phyloP scores from a whole-genome alignment of 2,113 vertebrate genomes.

The Gobio gobio region DNA sequence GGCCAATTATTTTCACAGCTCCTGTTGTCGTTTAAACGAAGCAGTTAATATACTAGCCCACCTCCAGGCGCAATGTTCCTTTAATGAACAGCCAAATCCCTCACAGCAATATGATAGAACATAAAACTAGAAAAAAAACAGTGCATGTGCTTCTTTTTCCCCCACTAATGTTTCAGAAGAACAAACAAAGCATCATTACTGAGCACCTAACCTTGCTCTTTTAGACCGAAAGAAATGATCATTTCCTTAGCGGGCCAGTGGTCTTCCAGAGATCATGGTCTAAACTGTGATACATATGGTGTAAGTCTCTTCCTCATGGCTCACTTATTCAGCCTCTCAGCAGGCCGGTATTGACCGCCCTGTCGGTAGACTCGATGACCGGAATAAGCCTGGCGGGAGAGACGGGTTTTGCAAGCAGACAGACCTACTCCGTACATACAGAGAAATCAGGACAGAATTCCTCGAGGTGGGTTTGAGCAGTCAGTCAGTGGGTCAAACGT shows the following conservation, averaged over 20 bases:
- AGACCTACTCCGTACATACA: conserved; percentile 2
- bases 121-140: background rate
- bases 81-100: conserved; percentile 30
- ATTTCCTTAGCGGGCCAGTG: background rate
- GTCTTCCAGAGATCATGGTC: background rate
- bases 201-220: background rate
- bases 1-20: conserved; percentile 3
- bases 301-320: background rate
- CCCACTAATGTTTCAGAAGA: background rate
- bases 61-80: background rate
- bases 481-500: background rate
- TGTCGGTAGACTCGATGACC: conserved; percentile 43
- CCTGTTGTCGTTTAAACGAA: background rate
- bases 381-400: conserved; percentile 43
- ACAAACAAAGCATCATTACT: background rate
- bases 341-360: conserved; percentile 42
- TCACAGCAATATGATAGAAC: background rate
- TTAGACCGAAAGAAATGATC: background rate
- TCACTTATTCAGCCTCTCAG: conserved; percentile 11
- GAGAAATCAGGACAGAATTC: conserved; percentile 32
- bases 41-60: background rate
- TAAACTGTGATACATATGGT: background rate
- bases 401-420: conserved; percentile 33
- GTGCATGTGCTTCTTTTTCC: background rate
- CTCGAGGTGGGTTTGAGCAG: background rate